Conservation (phyloP, 2,797 vertebrate species). For the Paratrypauchen microcephalus region DNA sequence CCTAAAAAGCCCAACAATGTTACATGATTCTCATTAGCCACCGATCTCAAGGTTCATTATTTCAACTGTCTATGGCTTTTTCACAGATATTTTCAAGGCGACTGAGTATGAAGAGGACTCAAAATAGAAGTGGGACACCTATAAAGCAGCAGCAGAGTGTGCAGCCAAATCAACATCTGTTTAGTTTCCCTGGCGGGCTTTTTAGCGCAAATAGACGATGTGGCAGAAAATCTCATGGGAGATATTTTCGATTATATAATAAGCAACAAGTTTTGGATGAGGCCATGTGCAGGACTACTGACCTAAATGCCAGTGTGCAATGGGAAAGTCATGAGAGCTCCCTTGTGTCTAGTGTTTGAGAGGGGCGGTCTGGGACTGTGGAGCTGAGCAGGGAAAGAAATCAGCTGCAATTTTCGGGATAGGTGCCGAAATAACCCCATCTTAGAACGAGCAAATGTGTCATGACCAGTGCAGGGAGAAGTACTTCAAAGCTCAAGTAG, state of each 20-base stretch:
- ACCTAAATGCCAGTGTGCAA: background rate
- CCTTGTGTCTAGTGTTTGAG: conserved; percentile 1
- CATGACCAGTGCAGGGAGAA: background rate
- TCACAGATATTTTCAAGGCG: conserved; percentile 6
- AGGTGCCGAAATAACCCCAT: conserved; percentile 5
- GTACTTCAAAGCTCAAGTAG: conserved; percentile 1
- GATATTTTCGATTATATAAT: conserved; percentile 11
- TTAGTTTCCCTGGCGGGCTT: conserved; percentile 11
- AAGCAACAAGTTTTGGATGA: conserved; percentile 7
- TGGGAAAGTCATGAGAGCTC: conserved; percentile 7
- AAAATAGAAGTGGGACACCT: conserved; percentile 6
- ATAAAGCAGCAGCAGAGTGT: background rate
- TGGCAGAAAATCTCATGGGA: conserved; percentile 1
- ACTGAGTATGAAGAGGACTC: background rate
- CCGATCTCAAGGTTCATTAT: background rate
- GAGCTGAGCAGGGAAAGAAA: conserved; percentile 1
- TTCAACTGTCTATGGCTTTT: background rate
- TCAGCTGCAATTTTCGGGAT: conserved; percentile 1
- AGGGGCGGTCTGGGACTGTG: background rate
- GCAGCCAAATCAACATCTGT: conserved; percentile 14
- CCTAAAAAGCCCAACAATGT: no score
- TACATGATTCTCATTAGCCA: background rate
- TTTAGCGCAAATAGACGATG: conserved; percentile 2
- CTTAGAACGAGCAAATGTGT: conserved; percentile 5
- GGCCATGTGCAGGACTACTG: background rate